These are phyloP conservation scores for Troides oblongomaculatus DNA, from an alignment of 2,888 invertebrate genomes.

Conservation along the genomic window DNA sequence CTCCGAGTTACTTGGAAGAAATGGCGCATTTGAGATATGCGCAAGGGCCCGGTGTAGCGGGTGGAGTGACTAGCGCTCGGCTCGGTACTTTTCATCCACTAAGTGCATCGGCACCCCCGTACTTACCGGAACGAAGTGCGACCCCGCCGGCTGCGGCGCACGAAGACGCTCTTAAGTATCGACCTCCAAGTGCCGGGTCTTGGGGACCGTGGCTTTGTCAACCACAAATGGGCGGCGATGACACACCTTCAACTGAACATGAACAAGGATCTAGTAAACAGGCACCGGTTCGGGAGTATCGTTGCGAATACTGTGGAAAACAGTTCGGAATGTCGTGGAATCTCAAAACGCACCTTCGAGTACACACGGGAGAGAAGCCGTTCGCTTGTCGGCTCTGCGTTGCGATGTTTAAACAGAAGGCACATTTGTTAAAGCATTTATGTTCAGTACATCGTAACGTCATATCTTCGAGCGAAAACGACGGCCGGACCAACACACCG, in stretches of 20 bases:
- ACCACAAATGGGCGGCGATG: constrained; percentile 81
- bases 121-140: constrained; percentile 81
- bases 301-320: constrained; percentile 93
- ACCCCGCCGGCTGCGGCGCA: constrained; percentile 82
- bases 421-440: constrained; percentile 91
- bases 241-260: constrained; percentile 70
- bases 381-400: constrained; percentile 93
- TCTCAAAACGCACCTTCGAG: constrained; percentile 91
- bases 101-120: constrained; percentile 88
- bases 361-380: constrained; percentile 93
- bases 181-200: constrained; percentile 86
- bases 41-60: constrained; percentile 80
- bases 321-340: constrained; percentile 97
- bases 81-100: constrained; percentile 80
- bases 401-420: constrained; percentile 95
- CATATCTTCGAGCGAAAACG: constrained; percentile 89
- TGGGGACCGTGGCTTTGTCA: constrained; percentile 86
- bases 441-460: constrained; percentile 94
- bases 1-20: constrained; percentile 87
- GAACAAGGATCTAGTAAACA: constrained; percentile 79
- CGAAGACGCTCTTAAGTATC: constrained; percentile 79
- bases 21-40: constrained; percentile 82
- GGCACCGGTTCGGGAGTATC: constrained; percentile 89
- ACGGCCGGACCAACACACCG: constrained; percentile 81
- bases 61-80: constrained; percentile 76